These are phyloP conservation scores for Lutraria lutraria DNA, from an alignment of 2,888 invertebrate species.

Conservation along the genomic window DNA sequence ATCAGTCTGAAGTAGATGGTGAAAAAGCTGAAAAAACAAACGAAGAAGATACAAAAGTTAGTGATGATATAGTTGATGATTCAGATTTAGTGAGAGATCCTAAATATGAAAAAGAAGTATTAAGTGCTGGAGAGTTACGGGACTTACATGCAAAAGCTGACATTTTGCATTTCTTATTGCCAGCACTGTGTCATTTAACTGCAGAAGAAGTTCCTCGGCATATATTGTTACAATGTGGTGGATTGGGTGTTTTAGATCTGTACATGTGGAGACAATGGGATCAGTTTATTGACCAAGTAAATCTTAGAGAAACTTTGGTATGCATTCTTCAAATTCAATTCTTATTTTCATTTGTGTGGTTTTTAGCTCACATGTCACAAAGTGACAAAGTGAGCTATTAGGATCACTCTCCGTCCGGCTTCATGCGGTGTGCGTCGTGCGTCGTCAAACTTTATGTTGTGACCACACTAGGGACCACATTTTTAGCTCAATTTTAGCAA, in stretches of 20 bases:
- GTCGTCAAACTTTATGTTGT: no score
- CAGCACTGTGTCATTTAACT: slow-evolving; percentile 95
- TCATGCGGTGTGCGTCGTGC: no score
- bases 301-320: slow-evolving; percentile 66
- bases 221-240: slow-evolving; percentile 90
- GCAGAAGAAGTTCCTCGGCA: slow-evolving; percentile 95
- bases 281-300: slow-evolving; percentile 45
- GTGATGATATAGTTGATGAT: slow-evolving; percentile 21
- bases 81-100: slow-evolving; percentile 36
- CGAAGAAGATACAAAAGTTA: slow-evolving; percentile 17
- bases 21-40: neutral
- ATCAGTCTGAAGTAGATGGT: slow-evolving; percentile 21
- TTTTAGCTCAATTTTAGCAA: no score
- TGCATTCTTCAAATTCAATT: neutral
- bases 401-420: no score
- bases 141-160: slow-evolving; percentile 88
- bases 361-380: no score
- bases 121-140: slow-evolving; percentile 57
- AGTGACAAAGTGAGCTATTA: no score
- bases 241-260: slow-evolving; percentile 89
- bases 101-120: slow-evolving; percentile 47
- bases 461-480: no score
- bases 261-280: slow-evolving; percentile 70
- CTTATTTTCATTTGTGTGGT: no score
- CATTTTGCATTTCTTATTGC: slow-evolving; percentile 93